Evolutionary conservation across 2,888 invertebrate genomes (phyloP).

Genomic region (Conistra vaccinii): DNA sequence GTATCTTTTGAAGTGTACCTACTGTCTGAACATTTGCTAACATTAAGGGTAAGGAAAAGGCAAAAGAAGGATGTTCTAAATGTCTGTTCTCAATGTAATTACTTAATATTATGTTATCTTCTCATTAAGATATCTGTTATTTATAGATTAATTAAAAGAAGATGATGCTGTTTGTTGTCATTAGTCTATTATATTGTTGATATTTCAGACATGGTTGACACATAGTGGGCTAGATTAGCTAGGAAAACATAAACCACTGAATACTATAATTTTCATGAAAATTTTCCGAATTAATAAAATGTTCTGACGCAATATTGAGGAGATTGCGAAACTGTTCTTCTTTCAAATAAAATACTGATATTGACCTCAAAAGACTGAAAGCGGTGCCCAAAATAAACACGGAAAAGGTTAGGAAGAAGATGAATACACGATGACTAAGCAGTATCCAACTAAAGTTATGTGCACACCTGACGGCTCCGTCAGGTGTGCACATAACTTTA

Average conservation of each 20-base stretch:
- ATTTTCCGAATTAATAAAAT: neutral
- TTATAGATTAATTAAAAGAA: neutral
- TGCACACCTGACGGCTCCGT: constrained; percentile 18
- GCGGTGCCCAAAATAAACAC: constrained; percentile 28
- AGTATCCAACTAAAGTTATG: constrained; percentile 14
- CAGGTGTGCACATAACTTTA: no score
- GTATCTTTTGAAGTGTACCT: constrained; percentile 20
- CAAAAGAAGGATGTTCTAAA: neutral
- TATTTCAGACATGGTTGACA: neutral
- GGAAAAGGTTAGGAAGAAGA: constrained; percentile 24
- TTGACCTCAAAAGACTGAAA: constrained; percentile 34
- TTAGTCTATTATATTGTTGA: neutral
- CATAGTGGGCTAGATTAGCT: neutral
- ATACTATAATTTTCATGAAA: neutral
- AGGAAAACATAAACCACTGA: neutral
- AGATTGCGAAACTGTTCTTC: neutral
- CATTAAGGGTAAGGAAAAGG: neutral
- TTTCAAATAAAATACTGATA: neutral
- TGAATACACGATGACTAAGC: constrained; percentile 41
- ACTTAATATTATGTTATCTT: neutral
- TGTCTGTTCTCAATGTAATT: neutral
- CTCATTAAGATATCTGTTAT: neutral
- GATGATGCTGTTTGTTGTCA: no score
- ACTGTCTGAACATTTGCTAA: constrained; percentile 15
- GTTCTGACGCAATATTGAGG: neutral